Evolutionary conservation across 2,797 vertebrate species (phyloP).

Genomic region (Poecilia gillii): DNA sequence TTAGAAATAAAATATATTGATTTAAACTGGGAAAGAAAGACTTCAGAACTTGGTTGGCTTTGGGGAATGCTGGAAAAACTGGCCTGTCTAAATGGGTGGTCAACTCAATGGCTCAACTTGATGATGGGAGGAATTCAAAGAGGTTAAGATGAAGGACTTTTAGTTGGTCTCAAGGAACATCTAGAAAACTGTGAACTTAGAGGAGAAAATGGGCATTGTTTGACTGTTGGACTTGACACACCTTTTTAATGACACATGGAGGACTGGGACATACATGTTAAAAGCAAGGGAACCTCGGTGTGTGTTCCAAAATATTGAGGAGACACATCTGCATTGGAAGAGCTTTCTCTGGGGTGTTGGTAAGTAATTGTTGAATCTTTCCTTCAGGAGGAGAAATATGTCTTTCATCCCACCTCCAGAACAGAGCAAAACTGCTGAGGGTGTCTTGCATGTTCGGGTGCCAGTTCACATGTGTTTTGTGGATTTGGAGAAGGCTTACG

Average conservation of each 20-base stretch:
- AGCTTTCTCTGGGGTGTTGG: background rate
- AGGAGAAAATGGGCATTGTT: background rate
- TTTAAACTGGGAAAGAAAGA: background rate
- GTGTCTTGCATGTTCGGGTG: background rate
- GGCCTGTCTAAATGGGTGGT: background rate
- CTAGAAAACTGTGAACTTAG: background rate
- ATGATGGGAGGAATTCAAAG: background rate
- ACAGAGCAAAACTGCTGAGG: background rate
- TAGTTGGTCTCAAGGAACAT: background rate
- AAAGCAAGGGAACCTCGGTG: background rate
- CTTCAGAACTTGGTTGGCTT: background rate
- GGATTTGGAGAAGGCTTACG: background rate
- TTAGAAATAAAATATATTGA: background rate
- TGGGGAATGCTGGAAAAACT: background rate
- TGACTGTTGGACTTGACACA: background rate
- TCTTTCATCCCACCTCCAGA: background rate
- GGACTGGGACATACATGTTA: background rate
- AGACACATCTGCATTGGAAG: background rate
- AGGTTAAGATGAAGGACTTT: background rate
- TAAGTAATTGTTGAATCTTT: background rate
- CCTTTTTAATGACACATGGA: background rate
- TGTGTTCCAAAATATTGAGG: background rate
- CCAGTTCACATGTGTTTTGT: background rate
- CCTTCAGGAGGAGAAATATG: background rate
- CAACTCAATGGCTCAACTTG: background rate